Evolutionary conservation across 1,140 invertebrate species (phyloP).

Genomic region (Meteorus sp.): DNA sequence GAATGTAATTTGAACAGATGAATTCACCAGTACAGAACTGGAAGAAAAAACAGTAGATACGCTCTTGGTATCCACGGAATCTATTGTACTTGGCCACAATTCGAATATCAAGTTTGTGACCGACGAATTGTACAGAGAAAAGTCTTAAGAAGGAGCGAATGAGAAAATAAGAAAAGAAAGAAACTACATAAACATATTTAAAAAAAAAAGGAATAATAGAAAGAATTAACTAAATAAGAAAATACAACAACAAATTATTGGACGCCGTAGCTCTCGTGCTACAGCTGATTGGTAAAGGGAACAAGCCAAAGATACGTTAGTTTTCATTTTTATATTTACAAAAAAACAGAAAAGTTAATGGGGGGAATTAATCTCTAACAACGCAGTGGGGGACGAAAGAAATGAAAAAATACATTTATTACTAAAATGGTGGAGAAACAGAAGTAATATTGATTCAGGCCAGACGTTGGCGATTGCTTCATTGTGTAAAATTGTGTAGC

Average conservation of each 20-base stretch:
- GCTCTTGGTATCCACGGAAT: too few relatives aligned
- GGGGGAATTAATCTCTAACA: conserved; percentile 30
- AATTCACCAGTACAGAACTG: too few relatives aligned
- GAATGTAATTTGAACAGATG: too few relatives aligned
- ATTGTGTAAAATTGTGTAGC: conserved; percentile 29
- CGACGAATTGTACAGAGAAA: too few relatives aligned
- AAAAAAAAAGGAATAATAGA: conserved; percentile 15
- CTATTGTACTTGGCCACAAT: too few relatives aligned
- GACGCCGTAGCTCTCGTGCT: conserved; percentile 45
- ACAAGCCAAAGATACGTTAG: conserved; percentile 62
- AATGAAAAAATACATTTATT: conserved; percentile 40
- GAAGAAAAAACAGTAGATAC: not conserved
- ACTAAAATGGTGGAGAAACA: conserved; percentile 18
- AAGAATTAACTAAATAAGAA: conserved; percentile 26
- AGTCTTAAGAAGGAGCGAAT: not conserved
- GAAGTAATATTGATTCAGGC: too few relatives aligned
- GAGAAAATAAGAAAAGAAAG: conserved; percentile 14
- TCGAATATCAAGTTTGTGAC: too few relatives aligned
- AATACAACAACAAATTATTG: conserved; percentile 40
- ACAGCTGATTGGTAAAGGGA: conserved; percentile 59
- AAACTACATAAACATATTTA: conserved; percentile 13
- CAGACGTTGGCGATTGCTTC: conserved; percentile 42
- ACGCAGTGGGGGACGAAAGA: conserved; percentile 35
- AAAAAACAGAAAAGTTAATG: conserved; percentile 42
- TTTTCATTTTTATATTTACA: conserved; percentile 62